phyloP scores from a whole-genome alignment of 2,888 invertebrate species.

The Agrotis puta region DNA sequence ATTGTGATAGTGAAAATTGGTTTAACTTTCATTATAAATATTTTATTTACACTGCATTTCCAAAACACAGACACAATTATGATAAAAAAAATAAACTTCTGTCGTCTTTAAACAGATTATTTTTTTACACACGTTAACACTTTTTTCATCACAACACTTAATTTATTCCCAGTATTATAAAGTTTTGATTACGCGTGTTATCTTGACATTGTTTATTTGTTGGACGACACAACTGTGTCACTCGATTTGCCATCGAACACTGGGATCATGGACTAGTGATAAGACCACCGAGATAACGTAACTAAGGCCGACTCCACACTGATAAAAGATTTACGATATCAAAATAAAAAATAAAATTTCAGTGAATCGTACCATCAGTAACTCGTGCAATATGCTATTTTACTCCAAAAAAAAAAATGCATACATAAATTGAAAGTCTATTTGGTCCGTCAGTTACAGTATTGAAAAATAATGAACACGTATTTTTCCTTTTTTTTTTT shows the following conservation, averaged over 20 bases:
- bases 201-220: constrained; percentile 1
- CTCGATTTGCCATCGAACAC: constrained; percentile 35
- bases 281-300: constrained; percentile 50
- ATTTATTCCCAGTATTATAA: constrained; percentile 1
- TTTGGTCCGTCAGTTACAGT: too few relatives aligned
- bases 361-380: constrained; percentile 5
- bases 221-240: constrained; percentile 41
- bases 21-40: too few relatives aligned
- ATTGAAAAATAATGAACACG: too few relatives aligned
- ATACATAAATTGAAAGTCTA: too few relatives aligned
- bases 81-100: too few relatives aligned
- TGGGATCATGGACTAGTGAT: constrained; percentile 49
- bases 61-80: too few relatives aligned
- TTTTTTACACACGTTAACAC: background rate
- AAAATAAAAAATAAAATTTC: constrained; percentile 17
- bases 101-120: background rate
- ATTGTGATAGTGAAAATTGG: too few relatives aligned
- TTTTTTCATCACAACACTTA: constrained; percentile 8
- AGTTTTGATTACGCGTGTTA: constrained; percentile 11
- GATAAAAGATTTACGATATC: constrained; percentile 26
- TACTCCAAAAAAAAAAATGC: too few relatives aligned
- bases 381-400: too few relatives aligned
- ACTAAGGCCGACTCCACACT: constrained; percentile 43
- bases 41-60: too few relatives aligned
- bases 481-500: too few relatives aligned